Evolutionary conservation across 2,797 vertebrate genomes (phyloP), one percentile per base, ranked within the genome.

Genomic region (Manis pentadactyla): DNA sequence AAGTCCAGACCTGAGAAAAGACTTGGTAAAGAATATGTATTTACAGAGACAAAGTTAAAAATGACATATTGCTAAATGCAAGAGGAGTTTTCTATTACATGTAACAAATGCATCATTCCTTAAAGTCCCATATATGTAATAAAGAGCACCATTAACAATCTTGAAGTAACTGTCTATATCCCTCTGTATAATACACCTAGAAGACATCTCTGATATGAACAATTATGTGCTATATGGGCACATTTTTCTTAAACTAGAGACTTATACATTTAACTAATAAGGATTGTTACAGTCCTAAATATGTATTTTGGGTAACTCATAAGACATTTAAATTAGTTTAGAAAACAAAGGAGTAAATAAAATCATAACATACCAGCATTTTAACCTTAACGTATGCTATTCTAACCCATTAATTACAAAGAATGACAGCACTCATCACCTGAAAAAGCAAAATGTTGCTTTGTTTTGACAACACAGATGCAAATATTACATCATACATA

Each of bases 371-470:
- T 53, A 57, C 55, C 8, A 93, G 9, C 14, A 79, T 94, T 95
- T 81, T 69, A 85, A 85, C n/a, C 17, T 84, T 66, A 77, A 46
- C 17, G 3, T 51, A 49, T 49, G 59, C 4, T 71, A 93, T 27
- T 92, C 31, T 82, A 90, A 83, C 84, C 55, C 82, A 37, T 53
- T 90, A 92, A 93, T 71, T 85, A 19, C 82, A 93, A 71, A 29
- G 75, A 89, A 95, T 83, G 61, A 87, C 27, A 84, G 2, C 7
- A 71, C 27, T 69, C 21, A 78, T 85, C 49, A 77, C 59, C 79
- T 87, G 71, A 90, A 25, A 87, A 87, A 84, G 94, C 9, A 92
- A 95, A 85, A 51, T 73, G 69, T 49, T 95, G 42, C 39, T 86
- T 74, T 71, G 19, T 63, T 95, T 91, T 71, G 37, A 64, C 55